phyloP scores from a whole-genome alignment of 2,113 vertebrate species.

The Chloebia gouldiae region DNA sequence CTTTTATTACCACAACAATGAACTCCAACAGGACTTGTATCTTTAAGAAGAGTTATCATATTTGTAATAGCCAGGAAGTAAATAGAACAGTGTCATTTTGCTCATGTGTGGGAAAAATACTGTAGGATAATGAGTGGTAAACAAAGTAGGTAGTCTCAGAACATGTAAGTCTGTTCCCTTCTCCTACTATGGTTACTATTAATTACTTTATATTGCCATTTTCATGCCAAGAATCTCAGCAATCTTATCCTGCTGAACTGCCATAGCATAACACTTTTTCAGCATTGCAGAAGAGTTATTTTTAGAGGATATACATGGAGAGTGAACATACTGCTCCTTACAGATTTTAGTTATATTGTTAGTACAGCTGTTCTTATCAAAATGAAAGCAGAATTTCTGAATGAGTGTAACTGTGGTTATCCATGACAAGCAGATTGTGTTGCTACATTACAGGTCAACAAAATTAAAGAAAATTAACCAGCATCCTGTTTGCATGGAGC shows the following conservation, averaged over 20 bases:
- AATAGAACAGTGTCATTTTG: not conserved
- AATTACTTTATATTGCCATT: not conserved
- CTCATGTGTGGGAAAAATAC: not conserved
- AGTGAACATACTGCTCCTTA: constrained; percentile 22
- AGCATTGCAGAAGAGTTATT: constrained; percentile 13
- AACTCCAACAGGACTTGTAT: not conserved
- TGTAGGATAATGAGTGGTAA: not conserved
- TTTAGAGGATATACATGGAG: not conserved
- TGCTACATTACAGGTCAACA: constrained; percentile 28
- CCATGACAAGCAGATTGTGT: constrained; percentile 35
- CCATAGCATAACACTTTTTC: not conserved
- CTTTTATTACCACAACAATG: not conserved
- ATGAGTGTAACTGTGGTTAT: constrained; percentile 44
- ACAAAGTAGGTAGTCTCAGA: not conserved
- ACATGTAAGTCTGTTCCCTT: not conserved
- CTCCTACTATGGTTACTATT: not conserved
- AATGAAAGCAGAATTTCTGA: constrained; percentile 59
- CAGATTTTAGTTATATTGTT: constrained; percentile 33
- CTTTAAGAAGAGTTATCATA: not conserved
- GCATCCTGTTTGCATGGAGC: constrained; percentile 26
- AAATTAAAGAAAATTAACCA: constrained; percentile 61
- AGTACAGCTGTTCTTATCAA: constrained; percentile 62
- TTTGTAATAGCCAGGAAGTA: not conserved
- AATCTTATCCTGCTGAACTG: not conserved
- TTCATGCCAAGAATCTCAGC: not conserved